Base-by-base conservation (phyloP, 2,797 vertebrate genomes). In the Champsocephalus esox region DNA sequence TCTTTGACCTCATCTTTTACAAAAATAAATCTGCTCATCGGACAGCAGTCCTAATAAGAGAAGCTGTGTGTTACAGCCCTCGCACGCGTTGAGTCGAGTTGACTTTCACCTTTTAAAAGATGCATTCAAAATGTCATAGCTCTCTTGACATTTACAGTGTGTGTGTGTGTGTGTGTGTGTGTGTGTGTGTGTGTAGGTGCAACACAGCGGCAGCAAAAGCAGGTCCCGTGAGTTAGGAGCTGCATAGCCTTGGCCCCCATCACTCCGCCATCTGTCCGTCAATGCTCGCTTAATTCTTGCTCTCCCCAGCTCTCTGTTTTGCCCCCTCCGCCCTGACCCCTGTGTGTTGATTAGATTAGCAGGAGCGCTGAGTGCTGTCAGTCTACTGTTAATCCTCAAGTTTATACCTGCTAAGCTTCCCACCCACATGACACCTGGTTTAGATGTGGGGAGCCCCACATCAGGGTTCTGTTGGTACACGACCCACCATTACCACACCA, bases 341-440 rank as follows among this genome's bases (percentile, higher is more conserved):
- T 69, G 81, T 86, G 80, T 83, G 84, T 85, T 91, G 83, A 82
- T 91, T 87, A 83, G 77, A 87, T 88, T 88, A 89, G 84, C 73
- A 59, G 61, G 64, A 77, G 73, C 76, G 55, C 74, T 81, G 78
- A 19, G 84, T 61, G 45, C 89, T 79, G 86, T 85, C 88, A 63
- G 82, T 67, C 88, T 84, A 59, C 71, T 90, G 90, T 85, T 93
- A 93, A 94, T 94, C 91, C 91, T 86, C 63, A 83, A 45, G 32
- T 81, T 85, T 83, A 72, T 79, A 78, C 66, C 66, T 76, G 70
- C 75, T 91, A 89, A 91, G 75, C 88, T 72, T 70, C 81, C 70
- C 58, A 60, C 80, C 86, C n/a, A 11, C 63, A 60, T 73, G 78
- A 86, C 87, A 84, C 84, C 90, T 91, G 82, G 77, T 89, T 89